These are phyloP conservation scores for Adelphocoris suturalis DNA, from an alignment of 2,888 invertebrate species.

Conservation along the genomic window DNA sequence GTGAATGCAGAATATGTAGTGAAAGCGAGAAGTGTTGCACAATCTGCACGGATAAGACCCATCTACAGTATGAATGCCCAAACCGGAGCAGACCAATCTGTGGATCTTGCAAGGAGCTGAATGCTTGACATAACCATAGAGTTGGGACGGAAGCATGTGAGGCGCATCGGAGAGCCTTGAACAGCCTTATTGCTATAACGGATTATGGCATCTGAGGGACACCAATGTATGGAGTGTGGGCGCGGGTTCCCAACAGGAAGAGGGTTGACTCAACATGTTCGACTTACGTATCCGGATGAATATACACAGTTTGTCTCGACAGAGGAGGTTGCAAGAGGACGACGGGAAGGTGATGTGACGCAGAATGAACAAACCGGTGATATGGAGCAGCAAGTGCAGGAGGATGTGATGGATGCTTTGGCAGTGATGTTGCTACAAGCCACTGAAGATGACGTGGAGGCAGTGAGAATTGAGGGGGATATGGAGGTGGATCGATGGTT, in stretches of 20 bases:
- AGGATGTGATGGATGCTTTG: not conserved
- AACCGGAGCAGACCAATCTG: not conserved
- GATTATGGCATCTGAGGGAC: conserved; percentile 76
- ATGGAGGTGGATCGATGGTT: not conserved
- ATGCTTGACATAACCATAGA: not conserved
- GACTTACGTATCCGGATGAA: conserved; percentile 76
- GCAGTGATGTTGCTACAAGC: not conserved
- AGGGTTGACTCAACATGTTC: conserved; percentile 79
- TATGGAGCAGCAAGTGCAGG: not conserved
- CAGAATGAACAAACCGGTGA: not conserved
- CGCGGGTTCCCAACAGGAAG: conserved; percentile 81
- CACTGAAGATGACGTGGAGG: not conserved
- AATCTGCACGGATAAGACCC: not conserved
- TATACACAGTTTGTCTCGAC: not conserved
- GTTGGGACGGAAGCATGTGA: conserved; percentile 80
- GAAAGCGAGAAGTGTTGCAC: not conserved
- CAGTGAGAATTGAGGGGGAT: not conserved
- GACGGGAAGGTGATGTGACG: not conserved
- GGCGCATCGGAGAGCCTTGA: conserved; percentile 82
- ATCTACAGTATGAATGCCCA: not conserved
- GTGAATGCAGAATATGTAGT: not conserved
- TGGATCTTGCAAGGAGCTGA: not conserved
- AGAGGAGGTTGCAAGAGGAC: no score
- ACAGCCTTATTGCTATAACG: conserved; percentile 81
- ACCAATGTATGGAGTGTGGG: conserved; percentile 79